Percentiles rank a stretch among this genome's conserved stretches.
Evolutionary conservation across 1,140 invertebrate species (phyloP).

Genomic region (Drosophila watanabei): DNA sequence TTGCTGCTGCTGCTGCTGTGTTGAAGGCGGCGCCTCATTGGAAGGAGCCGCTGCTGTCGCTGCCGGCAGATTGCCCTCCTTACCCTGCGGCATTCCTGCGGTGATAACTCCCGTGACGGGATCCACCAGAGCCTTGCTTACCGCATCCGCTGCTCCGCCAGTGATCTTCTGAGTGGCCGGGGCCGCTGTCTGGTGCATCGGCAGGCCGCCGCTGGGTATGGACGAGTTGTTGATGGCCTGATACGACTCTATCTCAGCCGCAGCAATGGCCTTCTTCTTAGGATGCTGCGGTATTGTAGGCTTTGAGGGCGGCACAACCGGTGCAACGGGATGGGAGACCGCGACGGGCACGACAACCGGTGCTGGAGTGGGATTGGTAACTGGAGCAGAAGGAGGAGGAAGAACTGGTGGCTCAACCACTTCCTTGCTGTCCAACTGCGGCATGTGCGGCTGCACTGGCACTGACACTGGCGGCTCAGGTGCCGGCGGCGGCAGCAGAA

Average conservation of each 20-base stretch:
- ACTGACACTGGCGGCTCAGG: neutral
- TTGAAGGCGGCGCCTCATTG: constrained; percentile 27
- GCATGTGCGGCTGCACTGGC: constrained; percentile 31
- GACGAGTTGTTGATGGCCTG: constrained; percentile 64
- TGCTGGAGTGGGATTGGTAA: neutral
- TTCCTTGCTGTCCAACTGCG: constrained; percentile 46
- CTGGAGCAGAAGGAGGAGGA: neutral
- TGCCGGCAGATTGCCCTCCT: constrained; percentile 87
- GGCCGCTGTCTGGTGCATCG: constrained; percentile 76
- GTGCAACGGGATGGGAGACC: constrained; percentile 3
- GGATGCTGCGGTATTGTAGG: constrained; percentile 76
- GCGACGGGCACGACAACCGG: constrained; percentile 21
- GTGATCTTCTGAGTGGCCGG: constrained; percentile 80
- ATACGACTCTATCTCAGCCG: constrained; percentile 80
- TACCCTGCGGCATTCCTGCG: constrained; percentile 89
- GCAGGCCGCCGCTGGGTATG: constrained; percentile 55
- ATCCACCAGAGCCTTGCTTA: constrained; percentile 88
- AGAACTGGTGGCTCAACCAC: constrained; percentile 6
- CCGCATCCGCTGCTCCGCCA: constrained; percentile 76
- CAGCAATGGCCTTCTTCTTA: constrained; percentile 82
- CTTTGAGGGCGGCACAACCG: constrained; percentile 33
- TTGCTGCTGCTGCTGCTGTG: constrained; percentile 41
- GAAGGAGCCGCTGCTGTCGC: constrained; percentile 71
- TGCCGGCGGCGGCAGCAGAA: constrained; percentile 1
- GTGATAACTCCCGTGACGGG: constrained; percentile 92